Evolutionary conservation across 2,113 vertebrate species (phyloP), one percentile per base, ranked within the genome.

Genomic region (Lanius ludovicianus): DNA sequence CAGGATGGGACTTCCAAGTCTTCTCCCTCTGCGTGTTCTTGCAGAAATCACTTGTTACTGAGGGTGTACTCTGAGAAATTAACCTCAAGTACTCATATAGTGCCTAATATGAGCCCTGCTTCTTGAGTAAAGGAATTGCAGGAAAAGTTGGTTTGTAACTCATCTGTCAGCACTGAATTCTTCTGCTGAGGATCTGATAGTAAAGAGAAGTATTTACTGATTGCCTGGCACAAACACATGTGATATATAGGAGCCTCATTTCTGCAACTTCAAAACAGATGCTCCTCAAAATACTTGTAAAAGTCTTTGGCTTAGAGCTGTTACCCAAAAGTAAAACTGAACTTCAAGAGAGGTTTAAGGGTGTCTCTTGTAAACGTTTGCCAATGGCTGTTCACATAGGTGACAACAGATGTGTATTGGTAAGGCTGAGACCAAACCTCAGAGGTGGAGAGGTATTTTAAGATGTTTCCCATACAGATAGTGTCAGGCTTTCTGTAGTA

Each of bases 251-350:
- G 55, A 80, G 81, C 75, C 57, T 92, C 14, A 20, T 59, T 88
- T 86, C 25, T 92, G 83, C 89, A 93, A 44, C 84, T 82, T 91
- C 70, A 67, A 73, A 96, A 85, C 94, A 95, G 81, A 95, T 91
- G 69, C 67, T 91, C 63, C 89, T 94, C 81, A 73, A 91, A 91
- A 42, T 46, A 71, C 57, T 93, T 80, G 10, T 82, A 55, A 52
- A 89, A 80, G 67, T 59, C 75, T 74, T 69, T 57, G 57, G 65
- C 71, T 88, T 83, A 63, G 41, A 88, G 56, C 75, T 44, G 74
- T 89, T 85, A 73, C 28, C 73, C 67, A 44, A 39, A 93, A 83
- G 67, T 20, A 88, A 93, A 93, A 37, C 60, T 67, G 85, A 84
- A 70, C 28, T 81, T 83, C 59, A 84, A 79, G 69, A 24, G 41